phyloP scores from a whole-genome alignment of 2,797 vertebrate genomes.

The Parauchenoglanis punctatus region DNA sequence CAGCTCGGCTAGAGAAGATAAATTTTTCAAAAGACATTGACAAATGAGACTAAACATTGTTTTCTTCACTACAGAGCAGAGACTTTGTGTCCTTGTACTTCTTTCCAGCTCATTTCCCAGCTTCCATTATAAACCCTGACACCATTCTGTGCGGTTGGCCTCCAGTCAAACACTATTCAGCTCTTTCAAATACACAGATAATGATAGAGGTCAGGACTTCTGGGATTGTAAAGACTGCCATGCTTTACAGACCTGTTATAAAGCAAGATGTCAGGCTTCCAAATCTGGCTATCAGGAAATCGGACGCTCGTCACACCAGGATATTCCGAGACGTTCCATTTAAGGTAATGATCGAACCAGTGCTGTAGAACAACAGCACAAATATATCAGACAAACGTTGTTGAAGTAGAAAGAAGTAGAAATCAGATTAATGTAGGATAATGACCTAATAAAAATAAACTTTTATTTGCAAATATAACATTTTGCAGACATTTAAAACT shows the following conservation, averaged over 20 bases:
- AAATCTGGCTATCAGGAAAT: constrained; percentile 88
- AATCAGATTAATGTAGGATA: background rate
- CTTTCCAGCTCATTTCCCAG: constrained; percentile 33
- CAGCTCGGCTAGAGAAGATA: background rate
- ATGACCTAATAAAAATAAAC: background rate
- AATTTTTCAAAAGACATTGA: constrained; percentile 26
- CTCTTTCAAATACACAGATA: background rate
- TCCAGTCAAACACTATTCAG: background rate
- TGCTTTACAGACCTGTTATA: constrained; percentile 87
- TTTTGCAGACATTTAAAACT: background rate
- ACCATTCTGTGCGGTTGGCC: background rate
- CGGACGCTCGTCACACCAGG: constrained; percentile 86
- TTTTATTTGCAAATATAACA: background rate
- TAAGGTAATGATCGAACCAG: constrained; percentile 88
- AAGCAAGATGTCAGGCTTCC: constrained; percentile 96
- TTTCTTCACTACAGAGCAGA: constrained; percentile 15
- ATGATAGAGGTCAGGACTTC: background rate
- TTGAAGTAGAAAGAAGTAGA: background rate
- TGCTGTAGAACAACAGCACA: constrained; percentile 68
- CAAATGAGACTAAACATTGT: constrained; percentile 40
- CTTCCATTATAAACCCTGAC: constrained; percentile 7
- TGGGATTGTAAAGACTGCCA: background rate
- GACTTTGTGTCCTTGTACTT: constrained; percentile 34
- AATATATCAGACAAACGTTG: background rate
- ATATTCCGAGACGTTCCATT: constrained; percentile 87